phyloP scores from a whole-genome alignment of 64 coral and sea anemone genomes.

The Pocillopora verrucosa region DNA sequence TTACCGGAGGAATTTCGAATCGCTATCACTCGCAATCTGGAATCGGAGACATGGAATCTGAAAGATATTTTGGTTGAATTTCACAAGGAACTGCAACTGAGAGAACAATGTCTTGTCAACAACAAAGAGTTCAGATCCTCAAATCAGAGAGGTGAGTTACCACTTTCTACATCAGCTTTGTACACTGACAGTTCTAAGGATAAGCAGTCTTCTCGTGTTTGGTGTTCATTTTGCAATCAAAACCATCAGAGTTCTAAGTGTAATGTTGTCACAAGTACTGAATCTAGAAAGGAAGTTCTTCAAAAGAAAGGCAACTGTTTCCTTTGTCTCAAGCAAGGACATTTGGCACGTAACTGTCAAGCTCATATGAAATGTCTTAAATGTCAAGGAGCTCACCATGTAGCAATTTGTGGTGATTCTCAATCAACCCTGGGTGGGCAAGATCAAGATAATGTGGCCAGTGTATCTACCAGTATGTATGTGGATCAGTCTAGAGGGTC shows the following conservation, averaged over 20 bases:
- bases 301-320: slow-evolving; percentile 16
- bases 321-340: slow-evolving; percentile 39
- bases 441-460: too few relatives aligned
- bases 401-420: not conserved
- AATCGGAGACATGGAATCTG: slow-evolving; percentile 30
- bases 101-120: slow-evolving; percentile 7
- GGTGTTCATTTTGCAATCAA: slow-evolving; percentile 48
- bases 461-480: too few relatives aligned
- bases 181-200: not conserved
- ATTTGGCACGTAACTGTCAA: slow-evolving; percentile 29
- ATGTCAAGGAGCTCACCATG: slow-evolving; percentile 11
- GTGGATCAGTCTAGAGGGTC: too few relatives aligned
- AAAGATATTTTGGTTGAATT: slow-evolving; percentile 19
- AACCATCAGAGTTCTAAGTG: slow-evolving; percentile 48
- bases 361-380: not conserved
- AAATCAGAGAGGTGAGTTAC: slow-evolving; percentile 8
- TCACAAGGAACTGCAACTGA: slow-evolving; percentile 45
- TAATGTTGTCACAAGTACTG: slow-evolving; percentile 28
- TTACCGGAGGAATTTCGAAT: slow-evolving; percentile 28
- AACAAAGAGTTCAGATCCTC: slow-evolving; percentile 24
- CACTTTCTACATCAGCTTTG: slow-evolving; percentile 5
- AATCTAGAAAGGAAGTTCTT: slow-evolving; percentile 32
- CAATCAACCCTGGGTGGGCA: too few relatives aligned
- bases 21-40: slow-evolving; percentile 17
- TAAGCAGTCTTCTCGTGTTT: slow-evolving; percentile 11